phyloP scores from a whole-genome alignment of 2,888 invertebrate species.

The Lasioglossum oenotherae region DNA sequence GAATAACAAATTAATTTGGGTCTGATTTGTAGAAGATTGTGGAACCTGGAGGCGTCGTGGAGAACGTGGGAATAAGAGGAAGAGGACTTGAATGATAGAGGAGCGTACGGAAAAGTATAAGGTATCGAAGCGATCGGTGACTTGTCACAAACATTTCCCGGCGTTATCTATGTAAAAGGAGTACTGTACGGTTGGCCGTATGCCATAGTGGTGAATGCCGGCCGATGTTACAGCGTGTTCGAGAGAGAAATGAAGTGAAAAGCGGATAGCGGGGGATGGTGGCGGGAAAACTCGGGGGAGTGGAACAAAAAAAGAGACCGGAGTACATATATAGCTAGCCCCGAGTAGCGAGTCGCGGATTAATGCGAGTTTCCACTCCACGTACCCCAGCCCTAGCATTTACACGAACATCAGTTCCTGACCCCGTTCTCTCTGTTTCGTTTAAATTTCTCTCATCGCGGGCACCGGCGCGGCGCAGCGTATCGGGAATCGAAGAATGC shows the following conservation, averaged over 20 bases:
- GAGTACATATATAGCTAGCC: slow-evolving; percentile 31
- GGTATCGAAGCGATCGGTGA: slow-evolving; percentile 15
- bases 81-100: background rate
- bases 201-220: slow-evolving; percentile 71
- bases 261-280: slow-evolving; percentile 45
- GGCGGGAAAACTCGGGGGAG: slow-evolving; percentile 19
- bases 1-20: background rate
- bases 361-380: slow-evolving; percentile 64
- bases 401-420: slow-evolving; percentile 55
- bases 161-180: slow-evolving; percentile 16
- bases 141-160: slow-evolving; percentile 18
- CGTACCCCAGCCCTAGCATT: slow-evolving; percentile 36
- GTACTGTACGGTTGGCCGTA: slow-evolving; percentile 67
- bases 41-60: background rate
- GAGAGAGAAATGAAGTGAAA: slow-evolving; percentile 73
- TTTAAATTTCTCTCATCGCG: slow-evolving; percentile 51
- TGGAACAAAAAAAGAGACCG: slow-evolving; percentile 9
- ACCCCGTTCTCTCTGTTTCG: slow-evolving; percentile 55
- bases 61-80: background rate
- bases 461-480: background rate
- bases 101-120: background rate
- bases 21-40: too few relatives aligned
- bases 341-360: slow-evolving; percentile 55
- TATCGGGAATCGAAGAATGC: slow-evolving; percentile 53
- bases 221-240: slow-evolving; percentile 65